phyloP scores from a whole-genome alignment of 2,888 invertebrate genomes.

The Eudasyphora cyanicolor region DNA sequence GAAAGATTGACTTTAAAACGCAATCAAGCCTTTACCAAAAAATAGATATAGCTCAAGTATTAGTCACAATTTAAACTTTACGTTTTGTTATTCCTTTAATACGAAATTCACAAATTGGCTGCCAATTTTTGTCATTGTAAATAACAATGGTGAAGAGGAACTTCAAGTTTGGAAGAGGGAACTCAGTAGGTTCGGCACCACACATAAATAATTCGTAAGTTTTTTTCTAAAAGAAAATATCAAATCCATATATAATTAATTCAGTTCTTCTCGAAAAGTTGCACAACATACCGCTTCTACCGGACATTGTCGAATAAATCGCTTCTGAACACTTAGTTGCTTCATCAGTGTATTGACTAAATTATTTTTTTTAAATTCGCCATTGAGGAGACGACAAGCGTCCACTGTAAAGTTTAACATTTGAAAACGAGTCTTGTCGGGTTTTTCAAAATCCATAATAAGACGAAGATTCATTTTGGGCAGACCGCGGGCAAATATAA shows the following conservation, averaged over 20 bases:
- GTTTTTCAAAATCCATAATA: slow-evolving; percentile 4
- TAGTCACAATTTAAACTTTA: not conserved
- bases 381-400: not conserved
- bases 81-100: not conserved
- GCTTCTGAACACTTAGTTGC: not conserved
- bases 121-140: not conserved
- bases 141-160: not conserved
- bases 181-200: not conserved
- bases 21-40: too few relatives aligned
- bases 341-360: not conserved
- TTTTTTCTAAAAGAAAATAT: not conserved
- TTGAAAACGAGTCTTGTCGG: not conserved
- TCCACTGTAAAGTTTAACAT: not conserved
- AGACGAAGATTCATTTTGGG: not conserved
- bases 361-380: not conserved
- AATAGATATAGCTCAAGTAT: too few relatives aligned
- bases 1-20: too few relatives aligned
- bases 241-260: not conserved
- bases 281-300: not conserved
- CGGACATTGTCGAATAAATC: not conserved
- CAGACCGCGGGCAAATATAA: not conserved
- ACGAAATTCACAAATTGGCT: not conserved
- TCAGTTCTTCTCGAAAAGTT: not conserved
- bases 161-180: not conserved
- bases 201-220: not conserved